Conservation (phyloP, 2,888 invertebrate genomes). For the Dione juno region DNA sequence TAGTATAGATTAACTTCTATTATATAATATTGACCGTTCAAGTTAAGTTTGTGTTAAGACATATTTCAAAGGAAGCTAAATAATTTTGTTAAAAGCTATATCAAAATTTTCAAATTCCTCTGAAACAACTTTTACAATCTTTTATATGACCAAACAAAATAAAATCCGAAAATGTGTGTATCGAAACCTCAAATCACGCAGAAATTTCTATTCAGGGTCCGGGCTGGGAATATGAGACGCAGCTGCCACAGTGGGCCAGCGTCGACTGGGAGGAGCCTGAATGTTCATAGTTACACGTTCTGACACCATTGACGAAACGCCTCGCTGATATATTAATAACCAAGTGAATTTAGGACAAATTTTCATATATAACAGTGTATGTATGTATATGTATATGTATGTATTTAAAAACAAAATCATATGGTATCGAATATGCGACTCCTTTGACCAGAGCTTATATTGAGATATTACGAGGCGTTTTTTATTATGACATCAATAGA, state of each 20-base stretch:
- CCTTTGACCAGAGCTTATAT: slow-evolving; percentile 2
- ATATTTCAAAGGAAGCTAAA: too few relatives aligned
- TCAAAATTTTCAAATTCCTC: too few relatives aligned
- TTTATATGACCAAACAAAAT: too few relatives aligned
- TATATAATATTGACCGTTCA: too few relatives aligned
- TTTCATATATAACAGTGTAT: not conserved
- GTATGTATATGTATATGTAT: not conserved
- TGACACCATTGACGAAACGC: slow-evolving; percentile 63
- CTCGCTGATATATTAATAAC: slow-evolving; percentile 53
- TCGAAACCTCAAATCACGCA: not conserved
- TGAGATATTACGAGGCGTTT: not conserved
- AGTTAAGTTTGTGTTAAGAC: too few relatives aligned
- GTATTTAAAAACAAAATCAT: not conserved
- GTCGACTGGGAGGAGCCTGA: slow-evolving; percentile 91
- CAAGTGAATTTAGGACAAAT: slow-evolving; percentile 26
- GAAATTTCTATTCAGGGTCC: slow-evolving; percentile 86
- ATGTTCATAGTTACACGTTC: slow-evolving; percentile 71
- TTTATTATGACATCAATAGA: slow-evolving; percentile 20
- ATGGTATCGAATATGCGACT: not conserved
- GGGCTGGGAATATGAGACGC: slow-evolving; percentile 96
- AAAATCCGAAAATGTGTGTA: not conserved
- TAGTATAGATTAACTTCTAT: too few relatives aligned
- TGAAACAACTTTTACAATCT: too few relatives aligned
- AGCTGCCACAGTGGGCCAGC: slow-evolving; percentile 95
- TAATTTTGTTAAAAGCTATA: too few relatives aligned